Evolutionary conservation across 2,113 vertebrate genomes (phyloP), one percentile per base, ranked within the genome.

Genomic region (Tragelaphus scriptus): DNA sequence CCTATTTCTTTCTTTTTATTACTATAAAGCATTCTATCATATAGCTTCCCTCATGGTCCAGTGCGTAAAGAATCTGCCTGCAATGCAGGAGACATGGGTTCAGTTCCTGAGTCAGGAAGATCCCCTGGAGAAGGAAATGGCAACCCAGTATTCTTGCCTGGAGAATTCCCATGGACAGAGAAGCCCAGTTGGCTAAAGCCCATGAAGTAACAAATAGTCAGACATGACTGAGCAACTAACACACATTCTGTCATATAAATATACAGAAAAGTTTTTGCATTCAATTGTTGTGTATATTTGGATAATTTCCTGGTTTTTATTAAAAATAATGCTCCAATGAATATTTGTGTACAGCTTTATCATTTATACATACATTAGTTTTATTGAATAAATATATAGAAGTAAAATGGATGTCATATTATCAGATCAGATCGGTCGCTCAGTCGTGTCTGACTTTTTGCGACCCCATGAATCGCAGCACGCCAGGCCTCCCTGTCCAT

Each of bases 381-480:
- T 80, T 30, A 80, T 49, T 80, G 2, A 80, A 49, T 80, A 80
- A 49, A 14, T 80, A 80, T 49, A 80, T 80, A 80, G 4, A 80
- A 51, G 75, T 80, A 80, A 80, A 80, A 80, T 80, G 49, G 77
- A 30, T 80, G 44, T 51, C 77, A 80, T 30, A 30, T 80, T 30
- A 49, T 49, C 49, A 49, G 49, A 49, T 49, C 49, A 49, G 11
- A 49, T 49, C 49, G 13, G 2, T 49, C 49, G 11, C 49, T 49
- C 49, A 49, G 49, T 49, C 49, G 1, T 49, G 49, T 49, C 49
- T 1, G 49, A 3, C 2, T 49, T 12, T 49, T 49, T 49, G 49
- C 0, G 0, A 49, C 2, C 49, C 49, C 49, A 49, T 49, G 49
- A 12, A 49, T 49, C 2, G 9, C 0, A 49, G 49, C 49, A 49